Base-by-base conservation (phyloP, 2,113 vertebrate species). In the Ptyas mucosa region DNA sequence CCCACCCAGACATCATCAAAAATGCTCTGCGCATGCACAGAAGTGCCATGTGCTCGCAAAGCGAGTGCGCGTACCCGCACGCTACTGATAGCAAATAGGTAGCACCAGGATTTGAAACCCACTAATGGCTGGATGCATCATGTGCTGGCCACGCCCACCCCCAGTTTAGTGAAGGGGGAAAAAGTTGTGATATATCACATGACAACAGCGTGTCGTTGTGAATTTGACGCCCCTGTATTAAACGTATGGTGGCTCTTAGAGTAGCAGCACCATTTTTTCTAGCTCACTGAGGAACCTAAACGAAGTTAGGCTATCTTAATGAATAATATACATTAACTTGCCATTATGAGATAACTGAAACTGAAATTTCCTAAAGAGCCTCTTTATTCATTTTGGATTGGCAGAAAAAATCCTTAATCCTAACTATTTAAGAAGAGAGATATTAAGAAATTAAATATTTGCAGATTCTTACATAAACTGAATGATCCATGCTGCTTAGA, bases 201-300 rank as follows among this genome's bases (percentile, higher is more conserved):
- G 52, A 52, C 52, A 52, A 52, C 11, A 52, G 12, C 1, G 2
- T 52, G 3, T 52, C 11, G 2, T 54, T 0, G 0, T 0, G 14
- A 15, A 3, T 54, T 54, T 54, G 53, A 18, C 53, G 18, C 53
- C 53, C 15, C 53, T 54, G 15, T 54, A 18, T 15, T 54, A 81
- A 81, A 21, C 1, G 3, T 81, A 69, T 12, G 29, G 64, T 75
- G 11, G 34, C 14, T 75, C n/a, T 75, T 69, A 69, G 34, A 75
- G 14, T 5, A 75, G 64, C 12, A 34, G 7, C 12, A 34, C 29
- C 4, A 75, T 75, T 75, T 75, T 61, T 61, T 75, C 5, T 34
- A 75, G 29, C 5, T 34, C n/a, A 18, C 2, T 0, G 0, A 34
- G 64, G 14, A 75, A 15, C 12, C n/a, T 75, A 39, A 81, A 43